phyloP scores from a whole-genome alignment of 2,113 vertebrate genomes.

The Scomber scombrus region DNA sequence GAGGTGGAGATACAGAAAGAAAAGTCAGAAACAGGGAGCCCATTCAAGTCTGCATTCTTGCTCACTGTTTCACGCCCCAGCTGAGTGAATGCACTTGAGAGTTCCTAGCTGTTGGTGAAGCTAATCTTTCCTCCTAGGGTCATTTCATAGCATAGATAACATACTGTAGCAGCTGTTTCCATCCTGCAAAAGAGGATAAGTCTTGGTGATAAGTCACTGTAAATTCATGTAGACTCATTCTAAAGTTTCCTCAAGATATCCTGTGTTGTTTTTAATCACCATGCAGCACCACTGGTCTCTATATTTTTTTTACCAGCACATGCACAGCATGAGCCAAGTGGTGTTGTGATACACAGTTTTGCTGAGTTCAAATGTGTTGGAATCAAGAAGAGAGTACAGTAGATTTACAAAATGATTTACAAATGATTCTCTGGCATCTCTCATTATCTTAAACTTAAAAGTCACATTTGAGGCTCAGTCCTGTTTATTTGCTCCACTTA shows the following conservation, averaged over 20 bases:
- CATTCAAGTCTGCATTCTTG: slow-evolving; percentile 72
- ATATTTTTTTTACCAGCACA: slow-evolving; percentile 2
- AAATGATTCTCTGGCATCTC: too few species aligned
- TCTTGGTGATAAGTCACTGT: slow-evolving; percentile 1
- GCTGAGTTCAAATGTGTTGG: too few species aligned
- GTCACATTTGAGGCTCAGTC: too few species aligned
- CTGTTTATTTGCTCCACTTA: too few species aligned
- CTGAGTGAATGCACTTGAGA: slow-evolving; percentile 59
- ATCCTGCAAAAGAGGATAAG: slow-evolving; percentile 5
- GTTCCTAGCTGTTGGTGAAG: slow-evolving; percentile 68
- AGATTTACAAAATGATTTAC: too few species aligned
- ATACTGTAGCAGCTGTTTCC: slow-evolving; percentile 43
- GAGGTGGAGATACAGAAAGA: slow-evolving; percentile 45
- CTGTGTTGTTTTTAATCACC: neutral
- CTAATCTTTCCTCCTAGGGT: slow-evolving; percentile 6
- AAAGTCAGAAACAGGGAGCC: slow-evolving; percentile 64
- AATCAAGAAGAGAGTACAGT: too few species aligned
- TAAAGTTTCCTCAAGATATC: slow-evolving; percentile 16
- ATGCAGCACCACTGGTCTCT: too few species aligned
- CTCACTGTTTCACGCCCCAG: slow-evolving; percentile 47
- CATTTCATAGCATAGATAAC: slow-evolving; percentile 11
- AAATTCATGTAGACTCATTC: neutral
- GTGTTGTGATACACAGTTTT: too few species aligned
- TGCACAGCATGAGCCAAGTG: too few species aligned
- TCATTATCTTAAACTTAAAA: too few species aligned